These are phyloP conservation scores for Pteromalus puparum DNA, from an alignment of 1,140 invertebrate species.

Conservation along the genomic window DNA sequence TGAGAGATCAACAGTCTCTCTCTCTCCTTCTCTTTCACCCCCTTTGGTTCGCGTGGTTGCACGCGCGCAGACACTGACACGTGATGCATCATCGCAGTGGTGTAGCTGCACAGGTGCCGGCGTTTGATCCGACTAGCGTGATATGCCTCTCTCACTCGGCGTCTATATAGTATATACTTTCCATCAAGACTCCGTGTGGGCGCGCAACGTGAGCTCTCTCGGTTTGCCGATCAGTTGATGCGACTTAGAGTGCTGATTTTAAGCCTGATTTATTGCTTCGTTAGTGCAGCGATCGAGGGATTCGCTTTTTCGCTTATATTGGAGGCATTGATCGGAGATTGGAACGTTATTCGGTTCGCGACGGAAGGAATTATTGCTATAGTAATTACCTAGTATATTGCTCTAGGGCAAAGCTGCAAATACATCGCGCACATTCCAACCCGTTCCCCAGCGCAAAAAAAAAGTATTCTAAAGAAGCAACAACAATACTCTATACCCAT, in stretches of 20 bases:
- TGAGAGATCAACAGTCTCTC: neutral
- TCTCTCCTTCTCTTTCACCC: neutral
- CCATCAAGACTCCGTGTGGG: neutral
- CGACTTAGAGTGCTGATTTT: neutral
- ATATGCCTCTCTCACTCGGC: constrained; percentile 16
- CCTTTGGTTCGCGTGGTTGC: neutral
- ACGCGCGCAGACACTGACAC: constrained; percentile 3
- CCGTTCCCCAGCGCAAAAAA: too few relatives aligned
- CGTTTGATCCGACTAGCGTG: constrained; percentile 55
- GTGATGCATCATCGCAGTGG: neutral
- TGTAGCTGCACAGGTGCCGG: neutral
- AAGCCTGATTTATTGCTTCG: constrained; percentile 5
- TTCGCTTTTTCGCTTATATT: too few relatives aligned
- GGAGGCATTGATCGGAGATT: too few relatives aligned
- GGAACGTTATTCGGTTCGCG: too few relatives aligned
- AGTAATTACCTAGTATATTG: too few relatives aligned
- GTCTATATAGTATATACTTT: neutral
- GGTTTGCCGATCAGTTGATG: neutral
- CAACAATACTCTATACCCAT: too few relatives aligned
- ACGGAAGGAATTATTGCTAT: too few relatives aligned
- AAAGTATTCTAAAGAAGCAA: too few relatives aligned
- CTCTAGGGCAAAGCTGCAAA: too few relatives aligned
- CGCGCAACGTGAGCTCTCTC: neutral
- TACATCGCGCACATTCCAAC: too few relatives aligned
- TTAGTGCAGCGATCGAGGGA: neutral